Evolutionary conservation across 2,113 vertebrate species (phyloP).

Genomic region (Oncorhynchus nerka): DNA sequence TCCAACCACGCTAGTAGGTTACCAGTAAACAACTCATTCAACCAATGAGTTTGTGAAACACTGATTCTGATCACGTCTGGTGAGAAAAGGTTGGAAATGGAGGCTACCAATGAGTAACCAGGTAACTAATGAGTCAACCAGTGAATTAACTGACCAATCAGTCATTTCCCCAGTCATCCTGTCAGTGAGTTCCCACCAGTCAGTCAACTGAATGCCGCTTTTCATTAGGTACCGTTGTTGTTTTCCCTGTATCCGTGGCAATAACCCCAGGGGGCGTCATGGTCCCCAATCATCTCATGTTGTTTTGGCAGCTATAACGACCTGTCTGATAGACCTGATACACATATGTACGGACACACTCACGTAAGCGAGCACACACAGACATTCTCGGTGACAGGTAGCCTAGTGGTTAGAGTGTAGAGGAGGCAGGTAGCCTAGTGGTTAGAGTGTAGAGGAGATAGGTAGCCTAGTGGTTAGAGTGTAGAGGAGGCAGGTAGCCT

Average conservation of each 20-base stretch:
- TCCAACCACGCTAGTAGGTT: neutral
- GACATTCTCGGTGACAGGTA: neutral
- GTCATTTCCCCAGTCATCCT: too few relatives aligned
- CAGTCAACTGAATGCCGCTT: conserved; percentile 30
- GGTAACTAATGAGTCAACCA: too few relatives aligned
- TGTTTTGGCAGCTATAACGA: conserved; percentile 48
- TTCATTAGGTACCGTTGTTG: conserved; percentile 31
- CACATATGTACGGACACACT: neutral
- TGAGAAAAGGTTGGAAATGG: too few relatives aligned
- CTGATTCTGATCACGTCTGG: neutral
- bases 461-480: too few relatives aligned
- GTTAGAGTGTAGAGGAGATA: too few relatives aligned
- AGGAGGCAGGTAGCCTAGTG: too few relatives aligned
- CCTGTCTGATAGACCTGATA: conserved; percentile 32
- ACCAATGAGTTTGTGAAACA: neutral
- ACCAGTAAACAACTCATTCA: neutral
- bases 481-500: too few relatives aligned
- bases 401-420: too few relatives aligned
- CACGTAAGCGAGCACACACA: neutral
- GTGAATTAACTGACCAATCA: too few relatives aligned
- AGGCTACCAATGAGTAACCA: too few relatives aligned
- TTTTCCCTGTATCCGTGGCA: conserved; percentile 46
- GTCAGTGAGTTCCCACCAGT: neutral
- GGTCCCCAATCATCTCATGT: conserved; percentile 57
- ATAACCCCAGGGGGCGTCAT: conserved; percentile 39